Base-by-base conservation (phyloP, 2,113 vertebrate species). In the Cranoglanis bouderius region DNA sequence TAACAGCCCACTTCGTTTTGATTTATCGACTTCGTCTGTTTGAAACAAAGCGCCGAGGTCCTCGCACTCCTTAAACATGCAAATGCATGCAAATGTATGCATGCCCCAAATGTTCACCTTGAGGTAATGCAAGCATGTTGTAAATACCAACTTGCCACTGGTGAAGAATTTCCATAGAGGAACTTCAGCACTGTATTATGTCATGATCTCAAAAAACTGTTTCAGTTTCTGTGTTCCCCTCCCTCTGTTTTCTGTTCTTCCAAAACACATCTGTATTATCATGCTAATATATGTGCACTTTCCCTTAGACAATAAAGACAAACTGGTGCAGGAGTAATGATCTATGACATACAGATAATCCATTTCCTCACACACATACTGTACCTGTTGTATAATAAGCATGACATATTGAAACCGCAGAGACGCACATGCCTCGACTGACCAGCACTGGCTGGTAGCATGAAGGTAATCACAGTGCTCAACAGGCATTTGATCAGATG, bases 11-110 rank as follows among this genome's bases (percentile, higher is more conserved):
- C 92, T 92, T 94, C 90, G 40, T 93, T 94, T 94, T 95, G 94
- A 96, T 96, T 96, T 95, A 96, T 95, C 82, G 92, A 94, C 94
- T 94, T 93, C 91, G 93, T 93, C 93, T 92, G 91, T 94, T 92
- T 91, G 89, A 91, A 90, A 92, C 83, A 85, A 94, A 94, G 91
- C 89, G 51, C 85, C 85, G 59, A 86, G 74, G 93, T 95, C 93
- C 94, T 92, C 49, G 29, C 85, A 82, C 87, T 92, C 91, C 90
- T 94, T 94, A 93, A 91, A 92, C 83, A 95, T 96, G 94, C 92
- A 93, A 96, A 96, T 96, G 87, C 86, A 96, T 96, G 95, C 93
- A 94, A 93, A 96, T 96, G 89, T 88, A 95, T 95, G 93, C 92
- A 89, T 92, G 93, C 92, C 93, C 93, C 91, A 49, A 89, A 91